Conservation (phyloP, 2,113 vertebrate genomes). For the Odobenus rosmarus region DNA sequence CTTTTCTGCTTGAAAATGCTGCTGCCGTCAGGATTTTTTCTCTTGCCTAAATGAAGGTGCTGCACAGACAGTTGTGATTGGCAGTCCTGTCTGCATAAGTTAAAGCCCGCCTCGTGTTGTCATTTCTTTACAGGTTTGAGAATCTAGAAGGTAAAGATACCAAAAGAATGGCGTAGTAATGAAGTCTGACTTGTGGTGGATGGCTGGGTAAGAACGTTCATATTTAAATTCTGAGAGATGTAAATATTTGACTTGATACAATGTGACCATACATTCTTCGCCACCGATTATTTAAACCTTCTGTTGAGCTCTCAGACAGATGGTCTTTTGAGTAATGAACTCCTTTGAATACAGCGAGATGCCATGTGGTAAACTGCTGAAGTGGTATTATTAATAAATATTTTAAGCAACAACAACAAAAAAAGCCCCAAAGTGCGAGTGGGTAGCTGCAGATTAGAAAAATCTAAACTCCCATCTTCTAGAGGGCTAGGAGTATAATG, state of each 20-base stretch:
- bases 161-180: neutral
- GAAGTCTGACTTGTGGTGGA: constrained; percentile 12
- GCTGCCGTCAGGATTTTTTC: constrained; percentile 18
- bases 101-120: neutral
- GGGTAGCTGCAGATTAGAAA: neutral
- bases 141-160: neutral
- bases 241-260: constrained; percentile 67
- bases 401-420: neutral
- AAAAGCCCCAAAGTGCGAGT: neutral
- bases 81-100: neutral
- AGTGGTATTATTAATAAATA: constrained; percentile 30
- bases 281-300: constrained; percentile 54
- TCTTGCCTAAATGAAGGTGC: neutral
- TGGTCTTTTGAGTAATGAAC: constrained; percentile 58
- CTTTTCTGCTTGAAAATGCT: neutral
- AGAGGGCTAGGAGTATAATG: neutral
- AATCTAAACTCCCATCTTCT: neutral
- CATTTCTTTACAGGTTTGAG: constrained; percentile 12
- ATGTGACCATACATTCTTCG: neutral
- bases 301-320: constrained; percentile 61
- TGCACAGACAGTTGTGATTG: neutral
- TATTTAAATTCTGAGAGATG: constrained; percentile 47
- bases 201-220: constrained; percentile 18
- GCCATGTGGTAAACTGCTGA: constrained; percentile 49
- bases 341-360: constrained; percentile 25